A percentile compares a stretch with the other conserved stretches of the same genome.
These are phyloP conservation scores for Chloromyia formosa DNA, from an alignment of 2,888 invertebrate species.

Conservation along the genomic window DNA sequence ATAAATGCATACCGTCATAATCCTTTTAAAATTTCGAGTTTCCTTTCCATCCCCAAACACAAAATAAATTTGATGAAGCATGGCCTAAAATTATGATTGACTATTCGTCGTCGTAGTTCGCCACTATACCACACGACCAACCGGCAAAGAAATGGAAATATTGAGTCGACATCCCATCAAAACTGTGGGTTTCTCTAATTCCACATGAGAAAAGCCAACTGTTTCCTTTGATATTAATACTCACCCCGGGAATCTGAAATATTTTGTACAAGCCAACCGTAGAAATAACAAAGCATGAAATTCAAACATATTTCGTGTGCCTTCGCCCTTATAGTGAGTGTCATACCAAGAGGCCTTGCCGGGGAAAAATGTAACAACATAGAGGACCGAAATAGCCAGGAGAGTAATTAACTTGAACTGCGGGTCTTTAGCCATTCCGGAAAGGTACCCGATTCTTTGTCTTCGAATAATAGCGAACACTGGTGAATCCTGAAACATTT, in stretches of 20 bases:
- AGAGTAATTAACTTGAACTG: conserved; percentile 42
- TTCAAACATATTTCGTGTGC: conserved; percentile 23
- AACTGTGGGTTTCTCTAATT: conserved; percentile 29
- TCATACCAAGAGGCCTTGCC: conserved; percentile 13
- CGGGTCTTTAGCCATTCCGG: conserved; percentile 36
- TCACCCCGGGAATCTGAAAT: conserved; percentile 34
- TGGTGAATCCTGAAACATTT: no score
- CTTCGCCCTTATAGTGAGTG: conserved; percentile 8
- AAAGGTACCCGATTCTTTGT: conserved; percentile 17
- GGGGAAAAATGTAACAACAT: conserved; percentile 28
- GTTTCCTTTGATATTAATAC: conserved; percentile 43
- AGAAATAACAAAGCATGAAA: conserved; percentile 42
- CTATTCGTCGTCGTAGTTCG: neutral
- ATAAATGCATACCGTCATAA: no score
- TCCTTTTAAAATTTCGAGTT: no score
- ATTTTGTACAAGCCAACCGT: conserved; percentile 12
- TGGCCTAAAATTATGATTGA: no score
- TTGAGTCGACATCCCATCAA: conserved; percentile 23
- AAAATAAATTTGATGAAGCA: no score
- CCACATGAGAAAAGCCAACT: conserved; percentile 41
- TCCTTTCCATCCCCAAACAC: no score
- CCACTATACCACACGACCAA: neutral
- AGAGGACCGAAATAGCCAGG: conserved; percentile 31
- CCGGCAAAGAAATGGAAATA: conserved; percentile 8
- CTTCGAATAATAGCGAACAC: no score